Evolutionary conservation across 2,113 vertebrate species (phyloP), one percentile per base, ranked within the genome.

Genomic region (Nothobranchius furzeri): DNA sequence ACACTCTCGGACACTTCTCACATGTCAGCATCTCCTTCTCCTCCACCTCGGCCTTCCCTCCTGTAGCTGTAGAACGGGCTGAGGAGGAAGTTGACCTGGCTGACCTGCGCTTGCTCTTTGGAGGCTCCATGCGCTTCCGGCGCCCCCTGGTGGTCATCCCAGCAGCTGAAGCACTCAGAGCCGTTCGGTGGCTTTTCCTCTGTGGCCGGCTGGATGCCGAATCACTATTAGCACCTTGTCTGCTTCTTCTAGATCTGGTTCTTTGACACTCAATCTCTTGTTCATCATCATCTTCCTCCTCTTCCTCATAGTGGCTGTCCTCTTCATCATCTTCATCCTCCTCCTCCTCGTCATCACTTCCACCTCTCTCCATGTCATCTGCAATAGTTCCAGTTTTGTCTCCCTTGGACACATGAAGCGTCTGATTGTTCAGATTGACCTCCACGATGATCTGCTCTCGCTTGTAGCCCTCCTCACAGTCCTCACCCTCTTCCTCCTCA

Each of bases 391-490:
- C 94, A 77, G 91, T 93, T 88, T 95, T 95, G 71, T 98, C 96
- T 71, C 95, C 96, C 90, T 98, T 99, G 85, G 96, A 99, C 1
- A 99, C 98, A 64, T 99, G 96, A 87, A 99, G 94, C 1, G 98
- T 99, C 93, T 99, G 97, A 91, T 99, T 99, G 94, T 99, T 99
- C 90, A 99, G 94, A 91, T 99, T 99, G 74, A 99, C 96, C 93
- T 99, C 98, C 42, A 99, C 98, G 75, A 99, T 99, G 87, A 99
- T 99, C 93, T 99, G 97, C 87, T 96, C 96, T 77, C 95, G 95
- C 92, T 98, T 98, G 90, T 96, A 98, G 70, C 93, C 93, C 76
- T 93, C 95, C 64, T 96, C 96, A 1, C 74, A 87, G 0, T 89
- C 90, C 11, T 89, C 90, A 17, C 90, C 94, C 12, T 94, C 95